Conservation (phyloP, 2,888 invertebrate genomes). For the Epiblema foenella region DNA sequence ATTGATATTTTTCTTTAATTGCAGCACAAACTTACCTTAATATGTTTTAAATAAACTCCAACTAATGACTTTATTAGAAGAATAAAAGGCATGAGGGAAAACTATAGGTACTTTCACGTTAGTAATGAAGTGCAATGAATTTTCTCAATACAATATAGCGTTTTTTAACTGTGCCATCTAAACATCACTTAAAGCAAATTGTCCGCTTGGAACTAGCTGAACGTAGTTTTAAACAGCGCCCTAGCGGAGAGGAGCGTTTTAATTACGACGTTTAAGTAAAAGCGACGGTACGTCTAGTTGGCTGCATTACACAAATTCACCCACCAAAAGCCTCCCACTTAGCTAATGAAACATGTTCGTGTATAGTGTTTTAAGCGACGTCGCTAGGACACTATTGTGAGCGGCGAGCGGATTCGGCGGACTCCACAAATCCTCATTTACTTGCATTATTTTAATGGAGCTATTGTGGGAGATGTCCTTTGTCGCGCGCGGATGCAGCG, state of each 20-base stretch:
- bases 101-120: too few species aligned
- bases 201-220: constrained; percentile 79
- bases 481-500: constrained; percentile 75
- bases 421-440: constrained; percentile 84
- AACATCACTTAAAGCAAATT: constrained; percentile 79
- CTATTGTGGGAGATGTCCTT: constrained; percentile 83
- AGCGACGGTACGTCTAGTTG: constrained; percentile 79
- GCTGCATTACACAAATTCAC: constrained; percentile 84
- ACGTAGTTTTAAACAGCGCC: constrained; percentile 80
- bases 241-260: constrained; percentile 77
- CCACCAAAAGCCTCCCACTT: constrained; percentile 85
- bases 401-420: constrained; percentile 74
- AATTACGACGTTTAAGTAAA: constrained; percentile 84
- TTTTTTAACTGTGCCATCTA: constrained; percentile 44
- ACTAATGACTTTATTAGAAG: too few species aligned
- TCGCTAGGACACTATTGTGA: constrained; percentile 69
- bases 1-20: too few species aligned
- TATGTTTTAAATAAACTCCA: too few species aligned
- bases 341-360: constrained; percentile 86
- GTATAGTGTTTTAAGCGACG: constrained; percentile 80
- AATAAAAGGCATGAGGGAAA: too few species aligned
- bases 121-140: neutral
- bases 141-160: constrained; percentile 21
- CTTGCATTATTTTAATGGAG: constrained; percentile 86
- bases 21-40: too few species aligned